Evolutionary conservation across 2,888 invertebrate species (phyloP).

Genomic region (Pyrrhia umbra): DNA sequence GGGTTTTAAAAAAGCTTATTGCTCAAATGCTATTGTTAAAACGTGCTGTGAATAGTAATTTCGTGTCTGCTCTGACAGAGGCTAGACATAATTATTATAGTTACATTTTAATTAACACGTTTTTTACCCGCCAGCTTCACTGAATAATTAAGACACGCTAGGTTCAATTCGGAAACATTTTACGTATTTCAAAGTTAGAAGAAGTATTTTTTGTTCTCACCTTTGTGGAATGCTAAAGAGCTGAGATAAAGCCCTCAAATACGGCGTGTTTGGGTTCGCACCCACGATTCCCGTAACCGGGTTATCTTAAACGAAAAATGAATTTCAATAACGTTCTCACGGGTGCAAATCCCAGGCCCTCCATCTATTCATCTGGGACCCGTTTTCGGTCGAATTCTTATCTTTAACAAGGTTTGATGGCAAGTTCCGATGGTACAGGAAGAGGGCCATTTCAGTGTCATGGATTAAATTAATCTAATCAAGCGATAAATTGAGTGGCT

Average conservation of each 20-base stretch:
- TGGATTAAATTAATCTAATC: constrained; percentile 87
- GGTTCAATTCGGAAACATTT: constrained; percentile 13
- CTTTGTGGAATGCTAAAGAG: constrained; percentile 42
- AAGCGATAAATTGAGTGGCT: constrained; percentile 81
- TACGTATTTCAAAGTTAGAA: constrained; percentile 9
- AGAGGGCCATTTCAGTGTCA: constrained; percentile 83
- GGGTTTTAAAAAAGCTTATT: constrained; percentile 29
- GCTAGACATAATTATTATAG: constrained; percentile 19
- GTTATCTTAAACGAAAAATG: constrained; percentile 56
- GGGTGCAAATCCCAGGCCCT: constrained; percentile 61
- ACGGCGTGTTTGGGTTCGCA: constrained; percentile 43
- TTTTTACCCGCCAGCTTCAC: no score
- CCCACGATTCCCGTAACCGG: constrained; percentile 26
- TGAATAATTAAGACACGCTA: constrained; percentile 7
- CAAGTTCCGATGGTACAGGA: constrained; percentile 82
- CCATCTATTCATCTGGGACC: constrained; percentile 62
- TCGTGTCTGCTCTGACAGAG: constrained; percentile 13
- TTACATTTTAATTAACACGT: constrained; percentile 29
- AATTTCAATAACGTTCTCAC: constrained; percentile 61
- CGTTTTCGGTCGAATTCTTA: constrained; percentile 77
- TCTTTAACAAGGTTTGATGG: constrained; percentile 80
- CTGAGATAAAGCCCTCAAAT: constrained; percentile 39
- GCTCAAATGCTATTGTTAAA: constrained; percentile 29
- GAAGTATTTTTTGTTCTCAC: constrained; percentile 26
- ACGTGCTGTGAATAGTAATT: constrained; percentile 36